Base-by-base conservation (phyloP, 2,113 vertebrate genomes). In the Myodes glareolus region DNA sequence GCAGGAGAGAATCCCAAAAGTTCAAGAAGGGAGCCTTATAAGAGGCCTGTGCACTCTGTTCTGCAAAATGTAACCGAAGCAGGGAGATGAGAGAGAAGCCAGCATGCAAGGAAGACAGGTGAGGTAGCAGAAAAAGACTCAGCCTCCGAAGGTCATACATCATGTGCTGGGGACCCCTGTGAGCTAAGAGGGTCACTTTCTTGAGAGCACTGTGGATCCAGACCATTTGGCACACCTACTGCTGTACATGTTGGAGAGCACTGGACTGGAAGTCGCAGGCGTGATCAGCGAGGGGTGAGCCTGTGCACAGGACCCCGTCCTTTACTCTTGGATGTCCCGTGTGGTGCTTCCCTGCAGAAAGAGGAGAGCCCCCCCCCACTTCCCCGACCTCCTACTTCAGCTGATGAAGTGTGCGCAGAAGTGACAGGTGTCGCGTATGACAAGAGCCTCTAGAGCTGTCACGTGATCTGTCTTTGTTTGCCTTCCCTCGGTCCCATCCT, bases 11-110 rank as follows among this genome's bases (percentile, higher is more conserved):
- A 65, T 52, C 33, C 63, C 63, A 19, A 10, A 27, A 58, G 21
- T 13, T 36, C 13, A 14, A 42, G 67, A 65, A 3, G 78, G 7
- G 29, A 65, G 52, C 77, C n/a, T 77, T 25, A 19, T 81, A 80
- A 77, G 27, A 86, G 78, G 29, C 27, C 42, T 50, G 63, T 47
- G 63, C 19, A 50, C 23, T 7, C 12, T 16, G 25, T 47, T 27
- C 42, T 12, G 3, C 5, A 21, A 50, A 17, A 14, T 0, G 1
- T 2, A 1, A 76, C 17, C 12, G 2, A 23, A 65, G 14, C n/a
- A n/a, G n/a, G 21, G 29, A 67, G 42, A 67, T 21, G 31, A 90
- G 77, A 42, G 36, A 39, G 17, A 42, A 39, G 70, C 16, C 33
- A 36, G 4, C 31, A 8, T 31, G 14, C 19, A 4, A 39, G 45